Percentiles rank a stretch among this genome's conserved stretches.
These are phyloP conservation scores for Melanotaenia trifasciata DNA, from an alignment of 2,797 vertebrate species.

Conservation along the genomic window DNA sequence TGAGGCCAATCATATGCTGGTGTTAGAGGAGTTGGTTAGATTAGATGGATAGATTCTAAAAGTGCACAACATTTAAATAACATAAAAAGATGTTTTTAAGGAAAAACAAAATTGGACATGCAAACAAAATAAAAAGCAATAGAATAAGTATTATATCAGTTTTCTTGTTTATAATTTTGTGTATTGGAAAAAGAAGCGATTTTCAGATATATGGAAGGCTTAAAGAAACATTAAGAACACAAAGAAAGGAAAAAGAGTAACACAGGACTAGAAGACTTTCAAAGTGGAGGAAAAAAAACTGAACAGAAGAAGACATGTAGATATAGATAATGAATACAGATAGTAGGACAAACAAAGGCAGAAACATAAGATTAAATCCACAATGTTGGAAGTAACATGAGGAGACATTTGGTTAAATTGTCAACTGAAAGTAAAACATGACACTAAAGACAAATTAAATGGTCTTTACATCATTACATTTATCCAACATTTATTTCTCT, in stretches of 20 bases:
- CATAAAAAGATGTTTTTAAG: not conserved
- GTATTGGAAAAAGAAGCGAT: not conserved
- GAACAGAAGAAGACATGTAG: not conserved
- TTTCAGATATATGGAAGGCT: not conserved
- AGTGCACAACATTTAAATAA: not conserved
- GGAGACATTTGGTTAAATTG: not conserved
- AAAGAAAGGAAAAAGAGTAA: not conserved
- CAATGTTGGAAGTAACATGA: not conserved
- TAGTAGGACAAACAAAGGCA: not conserved
- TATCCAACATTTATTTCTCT: not conserved
- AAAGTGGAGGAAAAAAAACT: not conserved
- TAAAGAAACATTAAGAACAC: not conserved
- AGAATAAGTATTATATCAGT: not conserved
- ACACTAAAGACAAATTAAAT: not conserved
- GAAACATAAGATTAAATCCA: not conserved
- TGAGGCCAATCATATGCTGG: constrained; percentile 2
- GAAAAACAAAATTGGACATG: not conserved
- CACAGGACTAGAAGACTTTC: not conserved
- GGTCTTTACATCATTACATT: not conserved
- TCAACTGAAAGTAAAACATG: not conserved
- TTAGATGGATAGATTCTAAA: not conserved
- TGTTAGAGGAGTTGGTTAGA: not conserved
- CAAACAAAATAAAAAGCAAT: not conserved
- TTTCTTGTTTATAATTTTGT: not conserved
- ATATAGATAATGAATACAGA: not conserved